Base-by-base conservation (phyloP, 2,797 vertebrate genomes). In the Eutrigla gurnardus region DNA sequence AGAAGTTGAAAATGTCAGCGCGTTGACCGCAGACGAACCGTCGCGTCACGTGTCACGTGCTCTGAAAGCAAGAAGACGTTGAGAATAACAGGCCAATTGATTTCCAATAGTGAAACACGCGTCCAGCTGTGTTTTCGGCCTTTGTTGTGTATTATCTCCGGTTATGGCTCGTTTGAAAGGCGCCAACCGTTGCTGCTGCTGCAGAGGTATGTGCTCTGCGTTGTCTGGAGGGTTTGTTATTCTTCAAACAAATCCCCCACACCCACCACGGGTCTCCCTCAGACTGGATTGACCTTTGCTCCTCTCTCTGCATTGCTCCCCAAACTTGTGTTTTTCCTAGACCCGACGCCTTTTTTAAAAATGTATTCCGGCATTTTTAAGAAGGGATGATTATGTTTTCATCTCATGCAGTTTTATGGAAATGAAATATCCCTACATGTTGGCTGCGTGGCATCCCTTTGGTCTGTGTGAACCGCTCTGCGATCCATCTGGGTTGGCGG, bases 401-500 rank as follows among this genome's bases (percentile, higher is more conserved):
- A 50, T 53, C 57, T 40, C 33, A 55, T 11, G 12, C 33, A 55
- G 14, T 80, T 72, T 76, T 37, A 75, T 54, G 65, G 43, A 79
- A 78, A 42, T 15, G 39, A 70, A 25, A 68, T 53, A 75, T 65
- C 66, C 45, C 17, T 75, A 32, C 55, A 81, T 78, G 45, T 57
- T 84, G 57, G 25, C 64, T 82, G 61, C 54, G 58, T 83, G 77
- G 69, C 73, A 71, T 81, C 70, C 42, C 77, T 85, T 75, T 70
- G 73, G 81, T 79, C 54, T 55, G 60, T 78, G 35, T 61, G 57
- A 90, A 84, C 1, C 80, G 66, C 77, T 55, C 71, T 76, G 67
- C 43, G 70, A 86, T 84, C 89, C 92, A 93, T 93, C 92, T 94
- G 92, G 86, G 79, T 81, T 71, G 77, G 76, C 57, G 66, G 86